phyloP scores from a whole-genome alignment of 2,888 invertebrate species.

The Tanaodytes sp. region DNA sequence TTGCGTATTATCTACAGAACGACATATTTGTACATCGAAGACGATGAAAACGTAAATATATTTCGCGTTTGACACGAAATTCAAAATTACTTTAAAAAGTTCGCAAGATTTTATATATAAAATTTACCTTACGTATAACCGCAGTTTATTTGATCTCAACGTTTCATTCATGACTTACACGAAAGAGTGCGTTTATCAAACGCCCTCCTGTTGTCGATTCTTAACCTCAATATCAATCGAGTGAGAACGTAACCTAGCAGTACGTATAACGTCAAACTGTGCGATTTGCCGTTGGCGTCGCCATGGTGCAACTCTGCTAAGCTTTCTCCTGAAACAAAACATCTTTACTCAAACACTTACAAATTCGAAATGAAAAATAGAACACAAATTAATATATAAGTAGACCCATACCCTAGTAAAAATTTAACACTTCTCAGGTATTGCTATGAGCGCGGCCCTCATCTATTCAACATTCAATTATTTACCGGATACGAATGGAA shows the following conservation, averaged over 20 bases:
- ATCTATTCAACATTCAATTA: too few relatives aligned
- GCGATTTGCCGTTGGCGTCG: constrained; percentile 59
- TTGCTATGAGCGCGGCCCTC: too few relatives aligned
- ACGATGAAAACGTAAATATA: too few relatives aligned
- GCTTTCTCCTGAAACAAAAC: constrained; percentile 76
- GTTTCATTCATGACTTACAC: constrained; percentile 30
- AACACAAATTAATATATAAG: too few relatives aligned
- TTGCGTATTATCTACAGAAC: too few relatives aligned
- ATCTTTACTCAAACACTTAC: constrained; percentile 39
- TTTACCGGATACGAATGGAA: too few relatives aligned
- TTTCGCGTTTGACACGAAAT: constrained; percentile 30
- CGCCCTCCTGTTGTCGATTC: constrained; percentile 54
- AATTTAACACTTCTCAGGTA: too few relatives aligned
- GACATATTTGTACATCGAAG: too few relatives aligned
- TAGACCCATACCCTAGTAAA: too few relatives aligned
- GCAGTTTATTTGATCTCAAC: constrained; percentile 41
- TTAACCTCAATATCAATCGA: constrained; percentile 69
- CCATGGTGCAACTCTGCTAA: constrained; percentile 78
- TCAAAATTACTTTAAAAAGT: constrained; percentile 16
- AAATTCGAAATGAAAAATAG: too few relatives aligned
- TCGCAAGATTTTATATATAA: constrained; percentile 36
- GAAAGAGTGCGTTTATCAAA: constrained; percentile 42
- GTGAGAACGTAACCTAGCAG: constrained; percentile 59
- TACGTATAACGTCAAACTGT: constrained; percentile 50
- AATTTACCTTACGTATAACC: constrained; percentile 37